Conservation (phyloP, 1,140 invertebrate genomes). For the Wiebesia pumilae region DNA sequence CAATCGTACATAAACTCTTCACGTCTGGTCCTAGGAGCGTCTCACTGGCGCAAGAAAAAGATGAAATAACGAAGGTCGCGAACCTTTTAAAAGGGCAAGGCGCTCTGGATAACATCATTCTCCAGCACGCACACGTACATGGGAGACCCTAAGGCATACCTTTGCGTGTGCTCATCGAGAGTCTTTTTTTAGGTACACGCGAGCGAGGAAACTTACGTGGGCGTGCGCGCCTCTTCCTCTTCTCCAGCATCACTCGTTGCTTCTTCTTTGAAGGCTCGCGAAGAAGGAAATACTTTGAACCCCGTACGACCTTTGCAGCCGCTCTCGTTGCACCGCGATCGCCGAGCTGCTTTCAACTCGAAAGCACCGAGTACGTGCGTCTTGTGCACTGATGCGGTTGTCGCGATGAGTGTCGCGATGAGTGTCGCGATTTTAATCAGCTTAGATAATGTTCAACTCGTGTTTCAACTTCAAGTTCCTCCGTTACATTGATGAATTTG, state of each 20-base stretch:
- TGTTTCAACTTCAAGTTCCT: background rate
- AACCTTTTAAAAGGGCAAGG: slow-evolving; percentile 35
- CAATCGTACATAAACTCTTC: background rate
- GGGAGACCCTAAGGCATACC: slow-evolving; percentile 16
- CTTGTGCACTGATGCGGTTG: too few relatives aligned
- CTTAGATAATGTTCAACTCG: too few relatives aligned
- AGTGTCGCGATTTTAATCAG: background rate
- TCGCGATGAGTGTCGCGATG: too few relatives aligned
- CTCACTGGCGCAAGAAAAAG: background rate
- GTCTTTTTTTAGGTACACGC: slow-evolving; percentile 9
- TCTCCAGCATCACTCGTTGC: background rate
- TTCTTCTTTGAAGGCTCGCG: background rate
- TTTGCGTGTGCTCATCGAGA: slow-evolving; percentile 18
- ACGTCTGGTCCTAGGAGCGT: background rate
- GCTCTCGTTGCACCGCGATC: background rate
- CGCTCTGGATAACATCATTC: slow-evolving; percentile 33
- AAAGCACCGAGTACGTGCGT: too few relatives aligned
- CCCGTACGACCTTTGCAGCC: slow-evolving; percentile 33
- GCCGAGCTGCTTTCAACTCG: background rate
- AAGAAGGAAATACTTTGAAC: slow-evolving; percentile 47
- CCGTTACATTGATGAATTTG: background rate
- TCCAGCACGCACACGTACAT: background rate
- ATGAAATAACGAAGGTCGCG: slow-evolving; percentile 37
- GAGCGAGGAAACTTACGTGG: slow-evolving; percentile 15
- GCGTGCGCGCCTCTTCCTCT: slow-evolving; percentile 22